Evolutionary conservation across 2,113 vertebrate species (phyloP).

Genomic region (Ammospiza nelsoni): DNA sequence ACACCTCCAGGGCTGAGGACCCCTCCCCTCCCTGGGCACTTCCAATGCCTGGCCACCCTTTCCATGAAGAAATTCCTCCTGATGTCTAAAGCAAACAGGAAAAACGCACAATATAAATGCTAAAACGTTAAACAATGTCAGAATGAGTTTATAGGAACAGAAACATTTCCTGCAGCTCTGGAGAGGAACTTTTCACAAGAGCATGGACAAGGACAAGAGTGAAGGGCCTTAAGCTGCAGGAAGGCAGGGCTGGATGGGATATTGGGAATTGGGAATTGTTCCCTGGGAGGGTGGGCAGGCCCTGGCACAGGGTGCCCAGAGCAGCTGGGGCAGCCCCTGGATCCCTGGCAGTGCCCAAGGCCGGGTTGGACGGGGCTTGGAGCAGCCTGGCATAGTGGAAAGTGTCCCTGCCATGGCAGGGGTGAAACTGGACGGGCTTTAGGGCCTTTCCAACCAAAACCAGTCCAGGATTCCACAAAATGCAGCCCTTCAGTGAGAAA

Average conservation of each 20-base stretch:
- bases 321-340: not conserved
- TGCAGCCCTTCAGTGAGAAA: not conserved
- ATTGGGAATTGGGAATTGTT: not conserved
- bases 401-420: not conserved
- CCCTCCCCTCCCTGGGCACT: not conserved
- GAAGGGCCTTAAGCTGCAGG: not conserved
- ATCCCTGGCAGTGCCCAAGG: not conserved
- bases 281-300: rapidly evolving
- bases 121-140: not conserved
- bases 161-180: not conserved
- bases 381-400: not conserved
- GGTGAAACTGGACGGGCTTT: rapidly evolving
- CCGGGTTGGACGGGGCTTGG: rapidly evolving
- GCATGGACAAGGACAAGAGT: not conserved
- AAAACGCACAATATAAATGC: not conserved
- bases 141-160: not conserved
- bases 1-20: not conserved
- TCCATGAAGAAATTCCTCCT: not conserved
- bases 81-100: not conserved
- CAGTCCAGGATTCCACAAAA: not conserved
- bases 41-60: not conserved
- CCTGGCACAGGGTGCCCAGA: not conserved
- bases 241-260: rapidly evolving
- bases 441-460: not conserved
- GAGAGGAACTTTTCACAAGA: not conserved